Conservation (phyloP, 2,113 vertebrate genomes). For the Phyllostomus discolor region DNA sequence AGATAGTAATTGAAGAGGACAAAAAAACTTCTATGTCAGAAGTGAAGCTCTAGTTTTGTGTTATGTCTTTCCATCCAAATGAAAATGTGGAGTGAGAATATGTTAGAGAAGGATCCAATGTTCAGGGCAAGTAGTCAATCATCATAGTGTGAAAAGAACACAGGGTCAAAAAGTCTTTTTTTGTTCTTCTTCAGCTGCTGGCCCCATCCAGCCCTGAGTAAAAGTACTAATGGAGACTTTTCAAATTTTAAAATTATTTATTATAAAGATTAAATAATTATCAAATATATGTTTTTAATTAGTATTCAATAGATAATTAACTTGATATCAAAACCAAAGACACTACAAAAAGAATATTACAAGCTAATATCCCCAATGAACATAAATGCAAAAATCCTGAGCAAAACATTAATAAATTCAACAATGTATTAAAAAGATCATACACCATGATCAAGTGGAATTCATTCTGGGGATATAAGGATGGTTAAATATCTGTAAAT, state of each 20-base stretch:
- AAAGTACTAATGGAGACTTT: background rate
- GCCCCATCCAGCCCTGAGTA: background rate
- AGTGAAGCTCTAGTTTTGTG: background rate
- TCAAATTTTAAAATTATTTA: constrained; percentile 19
- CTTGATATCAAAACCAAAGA: background rate
- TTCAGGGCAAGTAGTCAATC: background rate
- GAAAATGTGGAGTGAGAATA: background rate
- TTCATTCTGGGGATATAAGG: background rate
- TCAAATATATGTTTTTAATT: background rate
- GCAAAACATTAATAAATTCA: background rate
- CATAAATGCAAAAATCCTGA: background rate
- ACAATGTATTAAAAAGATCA: background rate
- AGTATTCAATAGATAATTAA: background rate
- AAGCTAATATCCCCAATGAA: background rate
- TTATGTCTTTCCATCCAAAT: background rate
- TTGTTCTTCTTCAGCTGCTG: background rate
- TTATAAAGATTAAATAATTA: background rate
- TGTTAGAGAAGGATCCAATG: background rate
- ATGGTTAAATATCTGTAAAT: background rate
- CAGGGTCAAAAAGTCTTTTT: background rate
- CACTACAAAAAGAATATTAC: background rate
- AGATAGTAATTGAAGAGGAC: background rate
- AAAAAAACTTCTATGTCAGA: background rate
- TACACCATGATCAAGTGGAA: background rate
- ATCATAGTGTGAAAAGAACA: background rate